Evolutionary conservation across 2,888 invertebrate species (phyloP).

Genomic region (Miltochrista miniata): DNA sequence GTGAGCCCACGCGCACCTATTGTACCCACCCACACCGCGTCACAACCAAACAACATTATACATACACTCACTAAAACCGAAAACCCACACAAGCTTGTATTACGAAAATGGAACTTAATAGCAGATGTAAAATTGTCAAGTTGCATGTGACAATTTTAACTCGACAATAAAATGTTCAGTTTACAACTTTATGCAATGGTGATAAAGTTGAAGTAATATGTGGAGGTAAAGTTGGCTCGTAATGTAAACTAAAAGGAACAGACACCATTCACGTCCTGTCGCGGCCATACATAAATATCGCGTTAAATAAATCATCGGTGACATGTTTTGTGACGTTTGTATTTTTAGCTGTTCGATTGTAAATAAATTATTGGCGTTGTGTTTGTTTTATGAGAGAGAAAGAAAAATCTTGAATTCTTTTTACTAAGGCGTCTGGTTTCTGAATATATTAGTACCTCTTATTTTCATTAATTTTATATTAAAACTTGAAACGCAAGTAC

Average conservation of each 20-base stretch:
- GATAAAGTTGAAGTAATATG: constrained; percentile 19
- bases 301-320: constrained; percentile 76
- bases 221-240: constrained; percentile 31
- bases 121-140: constrained; percentile 45
- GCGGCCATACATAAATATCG: constrained; percentile 67
- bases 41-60: constrained; percentile 30
- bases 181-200: constrained; percentile 34
- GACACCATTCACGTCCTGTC: constrained; percentile 65
- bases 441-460: no score
- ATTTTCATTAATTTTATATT: no score
- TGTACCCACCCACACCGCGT: constrained; percentile 63
- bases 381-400: constrained; percentile 53
- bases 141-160: constrained; percentile 31
- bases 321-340: constrained; percentile 64
- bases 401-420: background rate
- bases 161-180: constrained; percentile 9
- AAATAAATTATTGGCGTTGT: constrained; percentile 45
- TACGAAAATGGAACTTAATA: constrained; percentile 14
- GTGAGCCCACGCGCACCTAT: constrained; percentile 64
- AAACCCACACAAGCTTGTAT: constrained; percentile 15
- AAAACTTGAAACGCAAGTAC: no score
- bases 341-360: constrained; percentile 57
- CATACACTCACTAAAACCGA: constrained; percentile 11
- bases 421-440: no score
- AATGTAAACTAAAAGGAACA: constrained; percentile 64